Percentiles rank a stretch among this genome's conserved stretches.
Evolutionary conservation across 2,888 invertebrate genomes (phyloP).

Genomic region (Epistrophe eligans): DNA sequence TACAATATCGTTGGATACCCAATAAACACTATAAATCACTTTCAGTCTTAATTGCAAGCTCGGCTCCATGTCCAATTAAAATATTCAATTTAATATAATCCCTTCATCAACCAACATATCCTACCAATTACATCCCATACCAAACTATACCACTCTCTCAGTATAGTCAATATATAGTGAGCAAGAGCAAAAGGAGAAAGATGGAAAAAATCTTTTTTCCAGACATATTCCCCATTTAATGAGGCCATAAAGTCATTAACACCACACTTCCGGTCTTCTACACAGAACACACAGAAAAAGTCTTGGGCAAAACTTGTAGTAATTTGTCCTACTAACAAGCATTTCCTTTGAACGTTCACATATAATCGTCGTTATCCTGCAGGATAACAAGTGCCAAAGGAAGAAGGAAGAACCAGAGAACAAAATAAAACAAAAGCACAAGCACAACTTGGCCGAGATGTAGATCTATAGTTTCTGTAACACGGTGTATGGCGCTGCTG

Average conservation of each 20-base stretch:
- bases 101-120: conserved; percentile 46
- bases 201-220: conserved; percentile 11
- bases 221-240: conserved; percentile 40
- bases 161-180: neutral
- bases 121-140: conserved; percentile 17
- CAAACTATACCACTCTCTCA: neutral
- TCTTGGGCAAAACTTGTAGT: conserved; percentile 49
- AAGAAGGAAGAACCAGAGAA: conserved; percentile 13
- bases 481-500: neutral
- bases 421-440: conserved; percentile 28
- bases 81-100: conserved; percentile 55
- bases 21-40: conserved; percentile 54
- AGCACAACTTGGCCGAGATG: conserved; percentile 35
- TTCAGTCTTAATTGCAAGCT: conserved; percentile 47
- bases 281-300: conserved; percentile 37
- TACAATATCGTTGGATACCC: conserved; percentile 10
- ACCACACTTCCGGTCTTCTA: conserved; percentile 57
- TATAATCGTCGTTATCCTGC: conserved; percentile 30
- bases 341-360: conserved; percentile 52
- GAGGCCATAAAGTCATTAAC: conserved; percentile 63
- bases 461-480: conserved; percentile 48
- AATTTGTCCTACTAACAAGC: conserved; percentile 69
- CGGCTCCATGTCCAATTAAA: conserved; percentile 52
- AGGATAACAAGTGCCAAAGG: conserved; percentile 13
- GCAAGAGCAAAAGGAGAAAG: neutral